Evolutionary conservation across 2,797 vertebrate species (phyloP).

Genomic region (Diceros bicornis): DNA sequence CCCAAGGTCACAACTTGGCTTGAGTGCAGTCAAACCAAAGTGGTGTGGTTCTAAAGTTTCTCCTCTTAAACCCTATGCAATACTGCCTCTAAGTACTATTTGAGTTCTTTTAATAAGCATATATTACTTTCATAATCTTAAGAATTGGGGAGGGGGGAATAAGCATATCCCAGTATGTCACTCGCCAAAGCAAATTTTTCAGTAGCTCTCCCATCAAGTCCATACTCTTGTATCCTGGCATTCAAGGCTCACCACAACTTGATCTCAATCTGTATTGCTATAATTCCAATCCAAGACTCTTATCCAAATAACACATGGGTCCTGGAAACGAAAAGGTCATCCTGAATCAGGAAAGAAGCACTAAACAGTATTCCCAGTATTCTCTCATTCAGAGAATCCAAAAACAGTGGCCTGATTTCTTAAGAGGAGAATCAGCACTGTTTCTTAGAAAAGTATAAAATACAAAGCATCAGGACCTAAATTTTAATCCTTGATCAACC

Average conservation of each 20-base stretch:
- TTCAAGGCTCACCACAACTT: constrained; percentile 2
- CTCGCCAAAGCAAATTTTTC: constrained; percentile 23
- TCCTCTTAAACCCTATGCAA: background rate
- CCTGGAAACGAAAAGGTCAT: constrained; percentile 47
- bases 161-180: background rate
- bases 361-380: background rate
- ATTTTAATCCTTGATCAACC: constrained; percentile 24
- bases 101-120: background rate
- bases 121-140: constrained; percentile 19
- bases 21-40: background rate
- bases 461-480: background rate
- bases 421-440: background rate
- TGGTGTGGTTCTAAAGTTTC: background rate
- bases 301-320: background rate
- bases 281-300: constrained; percentile 29
- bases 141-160: background rate
- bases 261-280: background rate
- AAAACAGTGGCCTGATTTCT: constrained; percentile 34
- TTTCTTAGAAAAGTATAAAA: constrained; percentile 37
- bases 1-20: background rate
- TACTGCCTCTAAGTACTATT: background rate
- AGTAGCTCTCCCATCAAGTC: background rate
- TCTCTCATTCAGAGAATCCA: constrained; percentile 35
- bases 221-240: background rate
- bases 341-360: constrained; percentile 33